Conservation (phyloP, 2,888 invertebrate species). For the Zaprionus bogoriensis region DNA sequence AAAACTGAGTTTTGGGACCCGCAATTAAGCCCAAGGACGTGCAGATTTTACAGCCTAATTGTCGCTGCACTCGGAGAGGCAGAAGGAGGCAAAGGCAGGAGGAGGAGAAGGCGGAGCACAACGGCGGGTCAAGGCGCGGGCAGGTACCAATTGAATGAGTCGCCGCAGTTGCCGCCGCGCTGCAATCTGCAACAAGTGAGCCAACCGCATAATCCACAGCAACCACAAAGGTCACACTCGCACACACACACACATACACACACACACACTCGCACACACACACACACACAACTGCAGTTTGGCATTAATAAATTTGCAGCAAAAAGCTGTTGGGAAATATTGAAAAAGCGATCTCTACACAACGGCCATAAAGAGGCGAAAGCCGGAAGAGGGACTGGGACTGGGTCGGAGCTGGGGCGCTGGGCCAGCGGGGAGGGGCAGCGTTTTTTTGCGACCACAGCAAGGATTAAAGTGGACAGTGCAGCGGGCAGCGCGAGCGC, state of each 20-base stretch:
- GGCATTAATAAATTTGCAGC: constrained; percentile 69
- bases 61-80: constrained; percentile 5
- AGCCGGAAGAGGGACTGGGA: neutral
- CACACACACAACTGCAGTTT: constrained; percentile 22
- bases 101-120: too few species aligned
- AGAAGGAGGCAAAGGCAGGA: neutral
- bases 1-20: constrained; percentile 1
- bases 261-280: constrained; percentile 9
- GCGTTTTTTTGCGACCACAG: constrained; percentile 57
- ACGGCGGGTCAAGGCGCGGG: too few species aligned
- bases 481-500: constrained; percentile 17
- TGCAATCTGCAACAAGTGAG: constrained; percentile 66
- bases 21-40: constrained; percentile 45
- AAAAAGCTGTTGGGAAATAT: constrained; percentile 71
- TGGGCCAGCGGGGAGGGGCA: neutral
- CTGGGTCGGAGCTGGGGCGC: neutral
- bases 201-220: constrained; percentile 65
- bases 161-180: constrained; percentile 28
- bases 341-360: constrained; percentile 76
- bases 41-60: constrained; percentile 37
- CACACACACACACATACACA: constrained; percentile 24
- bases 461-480: constrained; percentile 67
- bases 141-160: constrained; percentile 17
- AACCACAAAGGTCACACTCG: constrained; percentile 70
- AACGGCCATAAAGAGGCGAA: constrained; percentile 53